A percentile compares a stretch with the other conserved stretches of the same genome.
Evolutionary conservation across 1,140 invertebrate genomes (phyloP).

Genomic region (Aphis gossypii): DNA sequence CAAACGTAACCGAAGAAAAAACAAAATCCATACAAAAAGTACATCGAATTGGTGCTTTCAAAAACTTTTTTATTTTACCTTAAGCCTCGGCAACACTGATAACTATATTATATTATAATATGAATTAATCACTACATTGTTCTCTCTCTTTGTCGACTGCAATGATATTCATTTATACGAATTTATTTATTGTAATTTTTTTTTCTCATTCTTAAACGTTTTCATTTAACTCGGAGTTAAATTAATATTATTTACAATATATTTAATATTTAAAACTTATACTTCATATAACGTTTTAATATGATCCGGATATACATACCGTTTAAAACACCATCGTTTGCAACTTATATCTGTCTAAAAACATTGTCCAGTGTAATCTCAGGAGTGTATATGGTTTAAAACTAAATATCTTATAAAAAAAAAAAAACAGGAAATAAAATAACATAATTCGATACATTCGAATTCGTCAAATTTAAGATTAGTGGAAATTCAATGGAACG

Average conservation of each 20-base stretch:
- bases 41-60: neutral
- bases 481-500: neutral
- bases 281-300: neutral
- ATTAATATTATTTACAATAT: neutral
- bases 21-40: neutral
- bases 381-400: neutral
- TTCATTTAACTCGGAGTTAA: neutral
- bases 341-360: neutral
- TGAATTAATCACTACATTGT: neutral
- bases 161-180: neutral
- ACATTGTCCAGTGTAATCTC: neutral
- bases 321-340: neutral
- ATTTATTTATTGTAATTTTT: neutral
- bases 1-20: neutral
- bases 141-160: neutral
- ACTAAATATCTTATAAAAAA: neutral
- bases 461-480: neutral
- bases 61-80: neutral
- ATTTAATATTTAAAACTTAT: neutral
- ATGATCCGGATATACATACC: too few relatives aligned
- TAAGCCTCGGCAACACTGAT: neutral
- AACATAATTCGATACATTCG: neutral
- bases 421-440: neutral
- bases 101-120: neutral
- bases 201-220: neutral